phyloP scores from a whole-genome alignment of 2,888 invertebrate species.

The Boloria selene region DNA sequence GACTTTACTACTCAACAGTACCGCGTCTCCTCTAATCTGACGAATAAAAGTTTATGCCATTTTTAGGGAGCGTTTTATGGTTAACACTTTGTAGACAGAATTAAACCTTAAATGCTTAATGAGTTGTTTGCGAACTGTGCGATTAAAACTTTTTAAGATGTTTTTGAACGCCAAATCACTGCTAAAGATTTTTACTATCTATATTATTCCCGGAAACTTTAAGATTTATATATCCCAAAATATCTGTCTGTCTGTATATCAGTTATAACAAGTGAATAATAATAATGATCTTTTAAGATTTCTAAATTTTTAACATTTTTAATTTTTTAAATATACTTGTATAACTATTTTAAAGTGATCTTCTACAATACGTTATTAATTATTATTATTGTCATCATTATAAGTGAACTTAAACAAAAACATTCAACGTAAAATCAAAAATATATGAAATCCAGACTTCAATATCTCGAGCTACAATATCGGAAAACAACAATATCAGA shows the following conservation, averaged over 20 bases:
- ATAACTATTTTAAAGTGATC: no score
- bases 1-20: conserved; percentile 67
- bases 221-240: no score
- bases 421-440: not conserved
- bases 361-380: not conserved
- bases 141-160: conserved; percentile 71
- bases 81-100: conserved; percentile 71
- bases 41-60: conserved; percentile 76
- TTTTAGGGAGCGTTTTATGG: conserved; percentile 73
- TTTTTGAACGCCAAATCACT: conserved; percentile 49
- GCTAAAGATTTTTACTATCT: conserved; percentile 26
- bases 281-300: no score
- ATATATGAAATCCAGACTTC: conserved; percentile 7
- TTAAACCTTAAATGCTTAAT: conserved; percentile 69
- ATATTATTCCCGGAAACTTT: not conserved
- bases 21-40: conserved; percentile 68
- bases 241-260: no score
- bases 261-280: no score
- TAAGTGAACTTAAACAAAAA: not conserved
- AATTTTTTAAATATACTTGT: no score
- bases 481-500: conserved; percentile 43
- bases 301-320: no score
- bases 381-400: not conserved
- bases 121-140: conserved; percentile 63
- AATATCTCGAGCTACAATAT: conserved; percentile 31